phyloP scores from a whole-genome alignment of 2,888 invertebrate genomes.

The Cabera pusaria region DNA sequence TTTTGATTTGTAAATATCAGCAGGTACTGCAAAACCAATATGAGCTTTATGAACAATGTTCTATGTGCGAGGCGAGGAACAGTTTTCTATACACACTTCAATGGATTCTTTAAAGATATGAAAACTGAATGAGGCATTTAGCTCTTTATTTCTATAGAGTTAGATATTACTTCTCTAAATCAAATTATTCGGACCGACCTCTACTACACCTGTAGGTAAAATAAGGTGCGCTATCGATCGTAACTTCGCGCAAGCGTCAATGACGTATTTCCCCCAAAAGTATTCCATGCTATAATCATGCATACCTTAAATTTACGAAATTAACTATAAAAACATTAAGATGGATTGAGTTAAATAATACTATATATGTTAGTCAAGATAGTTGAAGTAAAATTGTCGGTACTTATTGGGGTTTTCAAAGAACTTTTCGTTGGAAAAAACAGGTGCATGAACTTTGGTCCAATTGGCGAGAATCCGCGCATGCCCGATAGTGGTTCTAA shows the following conservation, averaged over 20 bases:
- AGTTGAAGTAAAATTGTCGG: no score
- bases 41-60: constrained; percentile 50
- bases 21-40: constrained; percentile 30
- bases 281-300: background rate
- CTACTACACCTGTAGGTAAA: constrained; percentile 39
- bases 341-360: no score
- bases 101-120: constrained; percentile 30
- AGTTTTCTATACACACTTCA: constrained; percentile 47
- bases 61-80: constrained; percentile 38
- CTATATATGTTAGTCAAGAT: no score
- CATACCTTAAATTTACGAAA: no score
- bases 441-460: constrained; percentile 56
- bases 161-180: constrained; percentile 18
- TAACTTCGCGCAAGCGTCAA: constrained; percentile 69
- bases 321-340: no score
- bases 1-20: constrained; percentile 35
- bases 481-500: constrained; percentile 49
- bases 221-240: constrained; percentile 60
- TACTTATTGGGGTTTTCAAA: constrained; percentile 2
- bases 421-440: constrained; percentile 9
- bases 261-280: constrained; percentile 6
- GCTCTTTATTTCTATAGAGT: constrained; percentile 9
- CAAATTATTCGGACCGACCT: constrained; percentile 5
- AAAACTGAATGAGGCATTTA: background rate
- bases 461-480: constrained; percentile 68